Conservation (phyloP, 2,797 vertebrate genomes). For the Eupleurogrammus muticus region DNA sequence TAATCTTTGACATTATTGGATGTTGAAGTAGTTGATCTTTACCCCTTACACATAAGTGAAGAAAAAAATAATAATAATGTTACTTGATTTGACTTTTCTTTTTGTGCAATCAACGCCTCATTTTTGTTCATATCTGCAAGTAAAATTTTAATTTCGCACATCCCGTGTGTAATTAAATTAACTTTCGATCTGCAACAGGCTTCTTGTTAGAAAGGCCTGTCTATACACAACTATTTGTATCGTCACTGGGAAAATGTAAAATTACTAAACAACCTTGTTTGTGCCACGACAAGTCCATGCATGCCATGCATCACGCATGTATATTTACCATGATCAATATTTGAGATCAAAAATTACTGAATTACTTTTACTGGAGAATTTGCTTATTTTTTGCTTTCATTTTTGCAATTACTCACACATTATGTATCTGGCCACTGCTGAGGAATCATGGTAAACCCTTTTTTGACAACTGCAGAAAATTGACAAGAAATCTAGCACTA, state of each 20-base stretch:
- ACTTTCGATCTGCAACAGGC: neutral
- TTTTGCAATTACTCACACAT: neutral
- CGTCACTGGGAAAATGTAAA: conserved; percentile 47
- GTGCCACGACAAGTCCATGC: conserved; percentile 61
- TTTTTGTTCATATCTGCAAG: conserved; percentile 31
- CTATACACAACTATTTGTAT: conserved; percentile 36
- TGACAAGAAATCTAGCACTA: conserved; percentile 4
- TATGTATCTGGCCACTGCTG: conserved; percentile 2
- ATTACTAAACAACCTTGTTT: conserved; percentile 44
- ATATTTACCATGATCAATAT: conserved; percentile 38
- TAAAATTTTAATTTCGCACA: conserved; percentile 24
- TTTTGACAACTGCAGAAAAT: conserved; percentile 2
- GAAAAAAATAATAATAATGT: conserved; percentile 13
- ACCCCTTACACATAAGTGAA: conserved; percentile 42
- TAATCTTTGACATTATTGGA: conserved; percentile 57
- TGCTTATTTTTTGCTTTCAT: neutral
- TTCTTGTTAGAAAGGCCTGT: conserved; percentile 5
- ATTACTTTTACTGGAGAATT: conserved; percentile 11
- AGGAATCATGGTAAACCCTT: neutral
- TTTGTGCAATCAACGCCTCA: conserved; percentile 17
- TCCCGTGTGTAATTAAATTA: conserved; percentile 14
- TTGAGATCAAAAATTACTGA: conserved; percentile 26
- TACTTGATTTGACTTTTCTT: conserved; percentile 16
- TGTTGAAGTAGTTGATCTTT: conserved; percentile 42
- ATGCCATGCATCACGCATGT: conserved; percentile 65